These are phyloP conservation scores for Elymnias hypermnestra DNA, from an alignment of 1,140 invertebrate species.

Conservation along the genomic window DNA sequence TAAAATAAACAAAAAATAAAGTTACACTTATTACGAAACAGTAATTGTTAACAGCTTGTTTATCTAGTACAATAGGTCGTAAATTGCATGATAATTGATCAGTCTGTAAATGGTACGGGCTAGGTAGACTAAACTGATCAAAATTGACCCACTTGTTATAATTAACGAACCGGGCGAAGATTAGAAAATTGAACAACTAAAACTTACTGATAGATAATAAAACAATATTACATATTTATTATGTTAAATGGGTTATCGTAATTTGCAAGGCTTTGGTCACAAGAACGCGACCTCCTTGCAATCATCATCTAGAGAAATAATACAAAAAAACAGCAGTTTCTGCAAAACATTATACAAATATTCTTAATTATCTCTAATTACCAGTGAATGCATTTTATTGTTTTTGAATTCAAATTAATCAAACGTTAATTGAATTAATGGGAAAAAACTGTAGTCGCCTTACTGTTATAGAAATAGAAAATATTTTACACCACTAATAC, in stretches of 20 bases:
- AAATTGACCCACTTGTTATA: constrained; percentile 7
- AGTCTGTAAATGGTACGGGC: not conserved
- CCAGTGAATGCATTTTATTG: too few relatives aligned
- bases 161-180: not conserved
- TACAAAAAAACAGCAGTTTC: too few relatives aligned
- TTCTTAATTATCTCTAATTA: too few relatives aligned
- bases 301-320: not conserved
- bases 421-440: constrained; percentile 2
- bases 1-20: not conserved
- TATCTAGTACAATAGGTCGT: not conserved
- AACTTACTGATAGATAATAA: not conserved
- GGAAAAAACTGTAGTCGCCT: too few relatives aligned
- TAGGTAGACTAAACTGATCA: not conserved
- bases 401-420: too few relatives aligned
- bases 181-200: constrained; percentile 2
- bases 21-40: not conserved
- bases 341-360: too few relatives aligned
- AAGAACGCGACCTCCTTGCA: too few relatives aligned
- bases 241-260: too few relatives aligned
- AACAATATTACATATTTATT: not conserved
- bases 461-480: too few relatives aligned
- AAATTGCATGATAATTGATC: constrained; percentile 1
- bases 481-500: too few relatives aligned
- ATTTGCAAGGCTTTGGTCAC: too few relatives aligned
- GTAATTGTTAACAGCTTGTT: not conserved